Percentiles rank a stretch among this genome's conserved stretches.
Evolutionary conservation across 2,113 vertebrate genomes (phyloP).

Genomic region (Odocoileus virginianus): DNA sequence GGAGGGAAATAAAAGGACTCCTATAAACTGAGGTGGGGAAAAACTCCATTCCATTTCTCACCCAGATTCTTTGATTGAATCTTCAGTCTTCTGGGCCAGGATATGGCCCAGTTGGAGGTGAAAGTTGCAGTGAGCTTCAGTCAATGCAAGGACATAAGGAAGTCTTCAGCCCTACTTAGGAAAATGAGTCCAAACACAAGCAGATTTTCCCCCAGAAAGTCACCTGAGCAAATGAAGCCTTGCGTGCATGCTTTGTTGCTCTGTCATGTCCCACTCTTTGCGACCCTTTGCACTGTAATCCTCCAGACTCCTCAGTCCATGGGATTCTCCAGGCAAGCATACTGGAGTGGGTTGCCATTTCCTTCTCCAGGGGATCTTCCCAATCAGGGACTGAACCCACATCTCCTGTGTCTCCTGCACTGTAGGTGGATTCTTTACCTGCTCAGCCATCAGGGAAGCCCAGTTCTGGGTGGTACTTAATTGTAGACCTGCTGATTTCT

Average conservation of each 20-base stretch:
- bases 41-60: neutral
- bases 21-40: neutral
- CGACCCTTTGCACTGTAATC: neutral
- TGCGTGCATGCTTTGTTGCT: neutral
- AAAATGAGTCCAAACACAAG: neutral
- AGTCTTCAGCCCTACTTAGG: neutral
- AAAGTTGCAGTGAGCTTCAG: neutral
- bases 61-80: neutral
- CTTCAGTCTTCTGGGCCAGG: neutral
- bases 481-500: neutral
- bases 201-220: neutral
- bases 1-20: constrained; percentile 7
- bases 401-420: neutral
- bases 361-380: neutral
- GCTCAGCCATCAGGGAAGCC: neutral
- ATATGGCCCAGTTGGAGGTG: constrained; percentile 1
- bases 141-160: neutral
- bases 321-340: neutral
- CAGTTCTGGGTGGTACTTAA: neutral
- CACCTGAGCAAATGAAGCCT: neutral
- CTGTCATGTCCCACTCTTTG: neutral
- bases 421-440: neutral
- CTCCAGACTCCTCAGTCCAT: neutral
- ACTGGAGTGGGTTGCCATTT: neutral
- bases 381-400: neutral